A percentile compares a stretch with the other conserved stretches of the same genome.
Conservation (phyloP, 2,113 vertebrate genomes). For the Setophaga petechia region DNA sequence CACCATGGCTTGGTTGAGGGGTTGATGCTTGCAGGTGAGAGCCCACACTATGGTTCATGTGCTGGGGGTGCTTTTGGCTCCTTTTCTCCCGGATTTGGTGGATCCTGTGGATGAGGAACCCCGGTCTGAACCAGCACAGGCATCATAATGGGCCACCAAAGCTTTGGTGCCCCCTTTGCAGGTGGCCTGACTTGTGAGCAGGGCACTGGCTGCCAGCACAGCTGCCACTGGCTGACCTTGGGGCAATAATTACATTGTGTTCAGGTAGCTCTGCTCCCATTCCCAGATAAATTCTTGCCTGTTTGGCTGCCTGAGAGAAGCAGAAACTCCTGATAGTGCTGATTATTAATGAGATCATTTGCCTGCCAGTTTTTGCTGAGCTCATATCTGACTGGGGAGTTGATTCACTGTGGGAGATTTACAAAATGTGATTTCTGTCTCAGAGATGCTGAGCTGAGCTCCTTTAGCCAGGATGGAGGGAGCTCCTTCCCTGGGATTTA, state of each 20-base stretch:
- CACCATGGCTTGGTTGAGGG: neutral
- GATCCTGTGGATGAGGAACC: neutral
- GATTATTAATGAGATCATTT: slow-evolving; percentile 67
- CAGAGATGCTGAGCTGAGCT: slow-evolving; percentile 56
- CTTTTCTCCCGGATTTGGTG: neutral
- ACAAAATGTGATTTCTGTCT: neutral
- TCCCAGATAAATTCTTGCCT: neutral
- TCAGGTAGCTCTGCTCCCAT: neutral
- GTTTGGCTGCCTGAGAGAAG: neutral
- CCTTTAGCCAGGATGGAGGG: neutral
- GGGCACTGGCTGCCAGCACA: accelerated
- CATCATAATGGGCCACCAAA: neutral
- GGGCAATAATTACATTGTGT: neutral
- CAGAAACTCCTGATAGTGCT: slow-evolving; percentile 33
- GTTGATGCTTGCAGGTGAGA: neutral
- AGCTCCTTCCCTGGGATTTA: neutral
- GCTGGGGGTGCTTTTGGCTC: neutral
- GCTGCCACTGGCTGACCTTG: neutral
- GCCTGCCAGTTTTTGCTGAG: slow-evolving; percentile 62
- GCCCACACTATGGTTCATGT: accelerated
- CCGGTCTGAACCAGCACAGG: neutral
- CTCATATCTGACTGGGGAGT: slow-evolving; percentile 51
- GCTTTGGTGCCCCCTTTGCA: neutral
- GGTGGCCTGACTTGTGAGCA: neutral
- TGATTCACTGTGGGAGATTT: slow-evolving; percentile 43